Base-by-base conservation (phyloP, 2,888 invertebrate species). In the Pemphredon lugubris region DNA sequence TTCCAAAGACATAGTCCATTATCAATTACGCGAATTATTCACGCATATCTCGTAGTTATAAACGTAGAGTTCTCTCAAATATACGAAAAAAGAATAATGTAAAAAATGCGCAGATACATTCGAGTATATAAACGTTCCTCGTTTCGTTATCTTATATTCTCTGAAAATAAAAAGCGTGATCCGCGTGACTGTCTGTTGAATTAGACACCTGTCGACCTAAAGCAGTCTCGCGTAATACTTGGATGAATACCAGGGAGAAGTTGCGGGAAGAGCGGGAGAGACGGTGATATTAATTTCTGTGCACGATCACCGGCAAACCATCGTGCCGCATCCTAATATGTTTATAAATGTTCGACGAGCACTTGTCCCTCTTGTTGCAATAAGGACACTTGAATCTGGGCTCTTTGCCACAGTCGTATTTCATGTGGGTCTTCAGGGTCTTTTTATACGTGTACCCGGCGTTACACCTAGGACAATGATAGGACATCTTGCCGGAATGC, bases 341-440 rank as follows among this genome's bases (percentile, higher is more conserved):
- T 66, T 88, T 89, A 73, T 89, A 89, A 65, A 89, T 88, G 63
- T 88, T 89, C 34, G 89, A 89, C 45, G 88, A 88, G 45, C 95
- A 93, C 85, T 95, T 94, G 91, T 94, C 88, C 69, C 84, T 82
- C 51, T 89, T 89, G 70, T 81, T 84, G 79, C 91, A 91, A 60
- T 90, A 88, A 66, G 89, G 90, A 73, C 91, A 91, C 78, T 89
- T 87, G 76, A 91, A 91, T 65, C 90, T 88, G 1, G 91, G 90
- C 73, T 89, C 90, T 67, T 90, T 90, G 7, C 91, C 91, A 77
- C 91, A 91, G 69, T 91, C 91, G 76, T 90, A 90, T 69, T 90
- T 90, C 84, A 90, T 85, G 77, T 91, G 91, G 0, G 90, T 90
- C 79, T 88, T 90, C 53, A 91, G 82, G 11, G 90, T 90, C 58